Evolutionary conservation across 2,113 vertebrate genomes (phyloP).

Genomic region (Narcine bancroftii): DNA sequence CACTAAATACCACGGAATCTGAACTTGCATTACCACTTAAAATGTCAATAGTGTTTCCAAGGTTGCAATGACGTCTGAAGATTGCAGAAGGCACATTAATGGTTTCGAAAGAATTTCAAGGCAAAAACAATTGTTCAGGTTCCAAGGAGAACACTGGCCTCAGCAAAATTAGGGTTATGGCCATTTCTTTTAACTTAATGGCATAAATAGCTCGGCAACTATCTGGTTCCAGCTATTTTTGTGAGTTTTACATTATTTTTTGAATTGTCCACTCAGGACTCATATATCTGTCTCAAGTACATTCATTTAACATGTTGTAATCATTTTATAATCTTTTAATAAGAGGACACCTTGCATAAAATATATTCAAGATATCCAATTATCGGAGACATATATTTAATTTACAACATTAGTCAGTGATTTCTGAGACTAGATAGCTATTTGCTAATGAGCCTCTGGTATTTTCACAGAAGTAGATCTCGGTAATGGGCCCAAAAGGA

Average conservation of each 20-base stretch:
- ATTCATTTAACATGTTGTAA: background rate
- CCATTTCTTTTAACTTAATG: background rate
- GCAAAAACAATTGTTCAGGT: background rate
- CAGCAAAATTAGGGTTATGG: background rate
- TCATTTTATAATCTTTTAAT: background rate
- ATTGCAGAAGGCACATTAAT: background rate
- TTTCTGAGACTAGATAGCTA: background rate
- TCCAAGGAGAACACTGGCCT: background rate
- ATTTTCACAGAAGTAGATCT: background rate
- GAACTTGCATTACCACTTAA: background rate
- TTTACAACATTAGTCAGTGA: background rate
- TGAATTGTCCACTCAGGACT: background rate
- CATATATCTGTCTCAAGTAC: background rate
- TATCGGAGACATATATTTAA: background rate
- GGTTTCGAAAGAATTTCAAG: background rate
- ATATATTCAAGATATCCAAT: background rate
- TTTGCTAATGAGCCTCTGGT: background rate
- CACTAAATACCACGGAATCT: background rate
- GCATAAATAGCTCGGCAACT: background rate
- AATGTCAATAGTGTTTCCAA: constrained; percentile 20
- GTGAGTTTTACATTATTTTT: background rate
- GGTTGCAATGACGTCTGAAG: constrained; percentile 13
- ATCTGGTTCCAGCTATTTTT: background rate
- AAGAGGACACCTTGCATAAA: background rate
- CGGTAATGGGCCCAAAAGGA: background rate